Evolutionary conservation across 2,888 invertebrate species (phyloP), one percentile per base, ranked within the genome.

Genomic region (Drosophila kambysellisi): DNA sequence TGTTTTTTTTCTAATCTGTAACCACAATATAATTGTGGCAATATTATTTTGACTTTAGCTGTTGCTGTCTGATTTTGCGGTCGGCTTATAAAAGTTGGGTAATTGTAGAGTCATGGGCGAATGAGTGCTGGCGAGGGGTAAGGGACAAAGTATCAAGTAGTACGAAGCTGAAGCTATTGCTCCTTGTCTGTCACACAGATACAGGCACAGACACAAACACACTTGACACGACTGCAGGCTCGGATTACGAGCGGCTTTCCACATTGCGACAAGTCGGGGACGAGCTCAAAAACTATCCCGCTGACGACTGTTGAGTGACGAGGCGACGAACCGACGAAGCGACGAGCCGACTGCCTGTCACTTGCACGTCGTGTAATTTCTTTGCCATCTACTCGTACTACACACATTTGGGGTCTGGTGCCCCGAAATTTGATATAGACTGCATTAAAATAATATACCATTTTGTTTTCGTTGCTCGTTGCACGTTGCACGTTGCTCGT

Each of bases 171-270:
- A 4, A 25, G 25, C 25, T 25, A 66, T 54, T 63, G 80, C 78
- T 87, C 70, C 84, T 81, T 71, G 84, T 77, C 76, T 74, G 70
- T 54, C 66, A 67, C 66, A 62, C 50, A 48, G 35, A 58, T 32
- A 37, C 37, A 37, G 6, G 7, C 37, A 37, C 72, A 76, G n/a
- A 71, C 53, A 70, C 57, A 39, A 48, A 67, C 63, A 81, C 82
- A 86, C 84, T 87, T 87, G 86, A 86, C 87, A 87, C 89, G 84
- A 84, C 82, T 82, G 68, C 72, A 73, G 87, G 79, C 74, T 87
- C 87, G 77, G 59, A 84, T 87, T 89, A 84, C 86, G 74, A 70
- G 65, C 61, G 68, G 75, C 70, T 75, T 82, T 68, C 68, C 39
- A 60, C 59, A 77, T 73, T 72, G 73, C 67, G 76, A 70, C 62